Base-by-base conservation (phyloP, 1,140 invertebrate genomes). In the Hestina assimilis region DNA sequence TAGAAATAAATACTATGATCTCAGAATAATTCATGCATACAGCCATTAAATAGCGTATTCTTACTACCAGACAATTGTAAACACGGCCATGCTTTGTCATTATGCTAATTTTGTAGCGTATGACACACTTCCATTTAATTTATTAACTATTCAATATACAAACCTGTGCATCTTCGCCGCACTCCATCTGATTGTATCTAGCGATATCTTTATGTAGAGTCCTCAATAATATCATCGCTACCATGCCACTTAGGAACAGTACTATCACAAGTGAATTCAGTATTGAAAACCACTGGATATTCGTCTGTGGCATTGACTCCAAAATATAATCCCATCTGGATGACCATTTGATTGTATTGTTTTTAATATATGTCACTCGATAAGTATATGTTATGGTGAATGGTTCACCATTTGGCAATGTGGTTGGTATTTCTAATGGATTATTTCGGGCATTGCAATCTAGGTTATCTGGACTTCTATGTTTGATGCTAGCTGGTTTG, bases 321-420 rank as follows among this genome's bases (percentile, higher is more conserved):
- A 99, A 89, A 62, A 99, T 98, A 79, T 99, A 99, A 90, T 99
- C 98, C 98, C 98, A 99, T 71, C 98, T 92, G 0, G 97, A 99
- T 0, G 97, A 98, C 98, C 98, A 99, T 89, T 98, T 98, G 1
- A 98, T 95, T 1, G 92, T 91, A 72, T 96, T 93, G 77, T 98
- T 94, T 81, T 91, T 90, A 23, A 92, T 88, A 88, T 96, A 99
- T 28, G 85, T 92, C 0, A 99, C 92, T 12, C 93, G 94, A 84
- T 99, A 99, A 0, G 96, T 94, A 82, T 99, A 99, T 0, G 89
- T 92, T 19, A 99, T 92, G 9, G 89, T 84, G 14, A 97, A 83
- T 35, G 88, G 87, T 50, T 93, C 89, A 17, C 90, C 91, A 9
- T 74, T 50, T 75, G 71, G 12, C 91, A 82, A 0, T 86, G 77